These are phyloP conservation scores for Peromyscus melanophrys DNA, from an alignment of 2,797 vertebrate species.

Conservation along the genomic window DNA sequence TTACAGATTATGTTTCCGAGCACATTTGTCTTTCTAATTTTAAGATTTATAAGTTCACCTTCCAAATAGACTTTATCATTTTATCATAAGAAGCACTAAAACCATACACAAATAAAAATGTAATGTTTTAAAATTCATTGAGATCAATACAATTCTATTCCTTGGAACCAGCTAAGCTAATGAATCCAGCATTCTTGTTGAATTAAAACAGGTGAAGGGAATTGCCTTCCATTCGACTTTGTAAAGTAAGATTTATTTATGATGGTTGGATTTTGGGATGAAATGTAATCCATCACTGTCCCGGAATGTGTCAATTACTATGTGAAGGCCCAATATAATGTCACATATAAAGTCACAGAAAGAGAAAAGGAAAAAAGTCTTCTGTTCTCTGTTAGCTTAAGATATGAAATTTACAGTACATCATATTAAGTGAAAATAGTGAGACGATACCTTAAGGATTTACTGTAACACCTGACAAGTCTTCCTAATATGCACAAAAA, in stretches of 20 bases:
- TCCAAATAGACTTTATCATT: background rate
- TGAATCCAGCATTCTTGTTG: background rate
- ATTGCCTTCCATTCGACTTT: background rate
- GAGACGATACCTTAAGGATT: conserved; percentile 64
- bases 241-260: background rate
- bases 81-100: background rate
- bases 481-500: conserved; percentile 75
- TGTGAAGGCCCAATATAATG: background rate
- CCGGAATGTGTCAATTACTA: background rate
- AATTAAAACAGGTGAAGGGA: background rate
- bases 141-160: background rate
- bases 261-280: background rate
- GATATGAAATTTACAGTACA: background rate
- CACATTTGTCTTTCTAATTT: background rate
- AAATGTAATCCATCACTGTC: background rate
- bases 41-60: background rate
- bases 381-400: background rate
- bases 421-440: background rate
- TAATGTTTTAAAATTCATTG: background rate
- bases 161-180: background rate
- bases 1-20: background rate
- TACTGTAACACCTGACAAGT: conserved; percentile 39
- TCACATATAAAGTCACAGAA: background rate
- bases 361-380: background rate
- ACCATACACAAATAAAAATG: background rate